Base-by-base conservation (phyloP, 2,797 vertebrate species). In the Ispidina lecontei region DNA sequence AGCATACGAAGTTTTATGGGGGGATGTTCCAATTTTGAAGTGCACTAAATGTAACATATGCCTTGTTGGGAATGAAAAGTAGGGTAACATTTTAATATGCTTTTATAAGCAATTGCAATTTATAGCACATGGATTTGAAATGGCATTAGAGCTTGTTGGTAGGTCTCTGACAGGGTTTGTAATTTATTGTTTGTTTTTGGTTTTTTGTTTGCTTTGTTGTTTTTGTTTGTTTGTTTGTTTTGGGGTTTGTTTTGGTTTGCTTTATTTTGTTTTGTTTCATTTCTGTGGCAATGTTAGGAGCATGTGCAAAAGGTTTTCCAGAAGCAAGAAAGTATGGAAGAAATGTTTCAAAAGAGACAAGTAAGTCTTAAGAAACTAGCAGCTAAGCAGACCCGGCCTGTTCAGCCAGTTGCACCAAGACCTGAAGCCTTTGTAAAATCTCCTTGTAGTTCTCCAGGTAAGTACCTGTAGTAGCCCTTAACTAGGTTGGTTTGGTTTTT, bases 261-360 rank as follows among this genome's bases (percentile, higher is more conserved):
- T 49, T 49, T 22, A 13, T 25, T 49, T 15, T 25, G 12, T 3
- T 14, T 25, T 26, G 25, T 26, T 47, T 56, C 26, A 26, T 89
- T 77, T 31, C 44, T 26, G n/a, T 43, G 81, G 17, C 62, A 87
- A 23, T 5, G 52, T 33, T 96, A 99, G 99, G 98, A 99, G 16
- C 99, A 98, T 41, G 98, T 99, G 90, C 98, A 98, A 91, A 98
- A 98, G 83, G 98, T 99, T 95, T 98, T 98, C 95, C 99, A 98
- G 97, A 99, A 99, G 97, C 99, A 99, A 90, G 94, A 96, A 59
- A 99, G 98, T 47, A 99, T 98, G 98, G 98, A 99, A 96, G 99
- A 99, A 96, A 99, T 99, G 99, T 99, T 99, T 95, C 98, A 99
- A 84, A 99, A 99, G 96, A 97, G 99, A 70, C 98, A 98, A 95